Base-by-base conservation (phyloP, 2,797 vertebrate species). In the Brachymystax lenok region DNA sequence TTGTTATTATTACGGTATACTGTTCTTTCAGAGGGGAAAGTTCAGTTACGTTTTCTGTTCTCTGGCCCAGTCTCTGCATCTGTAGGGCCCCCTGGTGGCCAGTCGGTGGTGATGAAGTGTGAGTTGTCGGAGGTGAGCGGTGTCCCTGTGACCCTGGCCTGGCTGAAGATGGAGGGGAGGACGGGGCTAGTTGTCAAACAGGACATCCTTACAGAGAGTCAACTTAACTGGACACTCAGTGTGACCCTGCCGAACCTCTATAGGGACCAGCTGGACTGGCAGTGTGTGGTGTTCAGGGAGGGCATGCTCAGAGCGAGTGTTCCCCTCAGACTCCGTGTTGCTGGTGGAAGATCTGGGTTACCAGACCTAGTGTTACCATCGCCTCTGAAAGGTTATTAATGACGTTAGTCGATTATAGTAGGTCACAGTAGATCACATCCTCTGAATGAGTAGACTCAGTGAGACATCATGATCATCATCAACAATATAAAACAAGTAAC, bases 101-200 rank as follows among this genome's bases (percentile, higher is more conserved):
- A 61, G 30, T 27, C 72, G 1, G 52, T 79, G 59, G 67, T 77
- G 59, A 73, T 86, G 28, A 82, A 56, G 61, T 86, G 84, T 73
- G 77, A 82, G 52, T 17, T 86, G 70, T 86, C 84, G 3, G 52
- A 80, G 50, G 70, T 73, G 35, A 72, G 30, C 12, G 54, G 10
- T 56, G 77, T n/a, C 40, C n/a, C 28, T 19, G 46, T 82, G 73
- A 84, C 14, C 67, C 52, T 86, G 80, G 82, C 67, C 73, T 86
- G 84, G 84, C 76, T 86, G 30, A 82, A 73, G 51, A 86, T 84
- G 80, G 67, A 79, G 52, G 71, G 75, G 1, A 30, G 73, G n/a
- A 80, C 13, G 30, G 74, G 56, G 21, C 64, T 79, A 61, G n/a
- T 77, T 67, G 73, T 52, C n/a, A 74, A 82, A 72, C 17, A 79